Base-by-base conservation (phyloP, 2,888 invertebrate genomes). In the Noctuana brunneofusca region DNA sequence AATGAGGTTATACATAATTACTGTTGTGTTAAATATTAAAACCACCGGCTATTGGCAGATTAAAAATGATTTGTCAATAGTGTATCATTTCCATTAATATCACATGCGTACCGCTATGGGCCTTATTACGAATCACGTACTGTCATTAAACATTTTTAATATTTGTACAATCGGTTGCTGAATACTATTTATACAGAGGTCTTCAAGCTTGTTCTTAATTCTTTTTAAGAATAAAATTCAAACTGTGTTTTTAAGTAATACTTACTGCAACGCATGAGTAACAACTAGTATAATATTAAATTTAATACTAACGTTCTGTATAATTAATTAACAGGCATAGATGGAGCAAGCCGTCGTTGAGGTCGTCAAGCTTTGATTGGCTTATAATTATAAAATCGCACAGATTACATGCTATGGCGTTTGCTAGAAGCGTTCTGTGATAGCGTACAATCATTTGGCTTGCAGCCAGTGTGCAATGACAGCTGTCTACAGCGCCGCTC, bases 381-480 rank as follows among this genome's bases (percentile, higher is more conserved):
- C 48, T 60, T 60, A 48, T 60, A 60, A 60, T 60, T 60, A 60
- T 60, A 60, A 60, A 60, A 54, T 60, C 24, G 53, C 48, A 55
- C 55, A 62, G 49, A 38, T 49, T 49, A 55, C 38, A 62, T 16
- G 27, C 24, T 38, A 49, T 55, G 41, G 27, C 48, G 55, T 55
- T 62, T 38, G 48, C 55, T 55, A 55, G 30, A 32, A 60, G 49
- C 62, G 55, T 62, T 60, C 27, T 55, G 38, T 49, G 55, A 55
- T 62, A 55, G 62, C 49, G 55, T 55, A 62, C 62, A 62, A 55
- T 62, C 55, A 62, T 62, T 62, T 55, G 60, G 60, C 60, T 46
- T 35, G 35, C 35, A 4, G 54, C 60, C 60, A 62, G 38, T 18
- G 35, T 49, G 38, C 54, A 62, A 62, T 62, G 54, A 60, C 60